These are phyloP conservation scores for Plutella xylostella DNA, from an alignment of 2,888 invertebrate species.

Conservation along the genomic window DNA sequence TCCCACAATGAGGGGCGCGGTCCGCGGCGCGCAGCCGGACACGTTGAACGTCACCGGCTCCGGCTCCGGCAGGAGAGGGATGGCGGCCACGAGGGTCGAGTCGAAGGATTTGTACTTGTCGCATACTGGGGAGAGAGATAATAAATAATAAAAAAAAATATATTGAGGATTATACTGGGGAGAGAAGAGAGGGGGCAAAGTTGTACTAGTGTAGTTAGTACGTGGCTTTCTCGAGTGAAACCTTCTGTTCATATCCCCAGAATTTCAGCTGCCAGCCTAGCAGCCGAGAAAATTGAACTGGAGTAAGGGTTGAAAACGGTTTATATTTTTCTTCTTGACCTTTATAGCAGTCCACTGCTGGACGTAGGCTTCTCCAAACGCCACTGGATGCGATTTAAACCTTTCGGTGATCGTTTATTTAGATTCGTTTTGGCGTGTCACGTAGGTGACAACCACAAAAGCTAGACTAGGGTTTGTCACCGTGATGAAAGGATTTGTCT, in stretches of 20 bases:
- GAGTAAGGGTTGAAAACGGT: not conserved
- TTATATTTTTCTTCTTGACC: too few relatives aligned
- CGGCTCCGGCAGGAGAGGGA: conserved; percentile 61
- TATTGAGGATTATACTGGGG: too few relatives aligned
- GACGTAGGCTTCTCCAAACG: too few relatives aligned
- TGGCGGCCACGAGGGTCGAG: conserved; percentile 57
- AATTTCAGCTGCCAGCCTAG: not conserved
- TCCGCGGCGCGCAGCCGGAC: conserved; percentile 57
- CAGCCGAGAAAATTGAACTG: not conserved
- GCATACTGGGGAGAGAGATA: conserved; percentile 57
- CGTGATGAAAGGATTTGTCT: too few relatives aligned
- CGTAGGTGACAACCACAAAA: too few relatives aligned
- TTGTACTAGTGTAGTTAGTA: not conserved
- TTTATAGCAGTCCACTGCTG: too few relatives aligned
- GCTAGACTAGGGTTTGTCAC: too few relatives aligned
- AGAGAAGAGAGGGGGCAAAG: not conserved
- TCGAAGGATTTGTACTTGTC: conserved; percentile 60
- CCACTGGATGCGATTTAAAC: too few relatives aligned
- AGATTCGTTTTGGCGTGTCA: too few relatives aligned
- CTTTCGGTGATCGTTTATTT: too few relatives aligned
- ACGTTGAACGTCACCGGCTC: conserved; percentile 57
- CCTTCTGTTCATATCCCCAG: not conserved
- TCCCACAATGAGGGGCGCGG: conserved; percentile 68
- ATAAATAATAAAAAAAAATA: conserved; percentile 1
- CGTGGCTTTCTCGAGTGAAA: not conserved